Conservation (phyloP, 2,113 vertebrate genomes). For the Lynx canadensis region DNA sequence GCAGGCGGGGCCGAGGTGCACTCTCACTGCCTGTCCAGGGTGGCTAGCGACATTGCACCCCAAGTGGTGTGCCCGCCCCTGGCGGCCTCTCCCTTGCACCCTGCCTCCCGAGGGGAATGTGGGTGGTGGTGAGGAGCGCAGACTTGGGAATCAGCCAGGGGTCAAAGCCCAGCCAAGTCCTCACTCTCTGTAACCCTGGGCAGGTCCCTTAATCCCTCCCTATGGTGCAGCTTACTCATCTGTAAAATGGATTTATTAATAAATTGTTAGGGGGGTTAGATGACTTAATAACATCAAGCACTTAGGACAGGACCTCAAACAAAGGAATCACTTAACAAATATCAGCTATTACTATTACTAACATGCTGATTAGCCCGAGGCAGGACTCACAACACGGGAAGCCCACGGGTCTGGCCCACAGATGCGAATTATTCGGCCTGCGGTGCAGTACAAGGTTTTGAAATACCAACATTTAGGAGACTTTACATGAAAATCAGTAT, state of each 20-base stretch:
- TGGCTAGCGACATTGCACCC: background rate
- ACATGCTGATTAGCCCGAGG: background rate
- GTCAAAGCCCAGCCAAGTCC: background rate
- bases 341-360: background rate
- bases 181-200: background rate
- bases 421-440: background rate
- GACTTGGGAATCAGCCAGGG: background rate
- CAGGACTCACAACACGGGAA: background rate
- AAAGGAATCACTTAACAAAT: background rate
- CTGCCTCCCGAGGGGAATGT: accelerated
- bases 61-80: background rate
- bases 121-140: background rate
- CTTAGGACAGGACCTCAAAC: background rate
- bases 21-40: background rate
- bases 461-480: background rate
- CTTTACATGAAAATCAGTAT: background rate
- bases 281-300: background rate
- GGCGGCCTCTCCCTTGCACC: background rate
- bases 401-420: background rate
- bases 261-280: slow-evolving; percentile 49
- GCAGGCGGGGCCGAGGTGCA: background rate
- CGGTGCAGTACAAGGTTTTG: background rate
- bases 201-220: background rate
- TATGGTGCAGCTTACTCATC: background rate
- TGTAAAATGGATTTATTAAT: slow-evolving; percentile 60